Evolutionary conservation across 2,797 vertebrate genomes (phyloP), one percentile per base, ranked within the genome.

Genomic region (Telmatherina bonti): DNA sequence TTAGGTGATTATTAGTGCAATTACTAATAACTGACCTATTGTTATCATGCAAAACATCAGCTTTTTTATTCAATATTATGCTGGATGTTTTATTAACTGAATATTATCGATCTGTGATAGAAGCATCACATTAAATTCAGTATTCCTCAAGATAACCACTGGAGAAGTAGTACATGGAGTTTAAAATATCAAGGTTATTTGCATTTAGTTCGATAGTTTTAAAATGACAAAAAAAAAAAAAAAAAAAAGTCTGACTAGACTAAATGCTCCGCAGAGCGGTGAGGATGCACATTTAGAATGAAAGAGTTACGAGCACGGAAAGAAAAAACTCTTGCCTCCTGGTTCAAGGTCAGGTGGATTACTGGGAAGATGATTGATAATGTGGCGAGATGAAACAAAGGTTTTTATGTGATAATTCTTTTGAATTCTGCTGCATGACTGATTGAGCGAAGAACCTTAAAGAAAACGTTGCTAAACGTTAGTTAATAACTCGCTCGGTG

Each of bases 321-420:
- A 1, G 45, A 61, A 33, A 29, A 59, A 15, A 36, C 11, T 9
- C 57, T 31, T 4, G 3, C 6, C 43, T 29, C 41, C 30, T 45
- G 27, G 55, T 49, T 81, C 24, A 85, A 84, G 75, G 74, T 70
- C 35, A 47, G 31, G 18, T 24, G 24, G 20, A 15, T 18, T 57
- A 24, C 78, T 63, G 13, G 51, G 18, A 67, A 70, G 27, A 53
- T 26, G 22, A 7, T 55, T 7, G 33, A 33, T 63, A 49, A 4
- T 41, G 29, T 10, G 27, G 8, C 41, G 24, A 51, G 7, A 33
- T 9, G 31, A 57, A 31, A 12, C 41, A 53, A 76, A 70, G 51
- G 35, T 79, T 78, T 45, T 47, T 3, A 30, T 29, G 26, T 16
- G 11, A 18, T n/a, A 22, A 20, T 29, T 54, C 2, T 38, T 13